phyloP scores from a whole-genome alignment of 2,113 vertebrate genomes.

The Sylvilagus bachmani region DNA sequence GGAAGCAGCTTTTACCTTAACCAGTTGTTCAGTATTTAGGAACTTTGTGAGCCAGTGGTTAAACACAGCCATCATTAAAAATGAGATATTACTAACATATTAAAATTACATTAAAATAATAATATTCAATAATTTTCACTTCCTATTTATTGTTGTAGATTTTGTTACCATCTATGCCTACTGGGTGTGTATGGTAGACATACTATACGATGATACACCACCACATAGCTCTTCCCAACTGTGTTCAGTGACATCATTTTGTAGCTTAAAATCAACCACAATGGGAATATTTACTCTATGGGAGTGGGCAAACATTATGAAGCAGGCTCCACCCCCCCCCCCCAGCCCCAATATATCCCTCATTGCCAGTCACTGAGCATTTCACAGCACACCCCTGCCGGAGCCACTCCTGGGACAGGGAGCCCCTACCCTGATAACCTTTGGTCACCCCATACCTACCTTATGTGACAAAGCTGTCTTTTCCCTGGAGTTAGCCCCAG shows the following conservation, averaged over 20 bases:
- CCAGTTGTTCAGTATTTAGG: neutral
- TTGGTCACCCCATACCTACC: neutral
- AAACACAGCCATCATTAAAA: neutral
- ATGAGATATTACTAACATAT: neutral
- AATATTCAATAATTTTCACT: neutral
- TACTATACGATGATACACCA: accelerated
- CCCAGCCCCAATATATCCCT: too few species aligned
- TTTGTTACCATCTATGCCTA: neutral
- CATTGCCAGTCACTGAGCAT: neutral
- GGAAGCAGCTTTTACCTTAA: neutral
- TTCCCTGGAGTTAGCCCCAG: neutral
- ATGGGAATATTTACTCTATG: neutral
- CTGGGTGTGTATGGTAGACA: neutral
- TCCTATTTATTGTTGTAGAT: neutral
- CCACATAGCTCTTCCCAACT: neutral
- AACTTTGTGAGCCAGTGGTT: neutral
- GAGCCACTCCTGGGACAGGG: neutral
- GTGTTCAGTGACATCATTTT: neutral
- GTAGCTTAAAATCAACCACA: neutral
- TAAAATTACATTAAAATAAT: conserved; percentile 10
- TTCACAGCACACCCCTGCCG: neutral
- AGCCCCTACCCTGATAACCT: neutral
- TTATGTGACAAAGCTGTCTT: neutral
- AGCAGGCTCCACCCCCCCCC: neutral
- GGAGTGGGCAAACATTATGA: neutral